Evolutionary conservation across 1,140 invertebrate genomes (phyloP).

Genomic region (Magallana ariakensis): DNA sequence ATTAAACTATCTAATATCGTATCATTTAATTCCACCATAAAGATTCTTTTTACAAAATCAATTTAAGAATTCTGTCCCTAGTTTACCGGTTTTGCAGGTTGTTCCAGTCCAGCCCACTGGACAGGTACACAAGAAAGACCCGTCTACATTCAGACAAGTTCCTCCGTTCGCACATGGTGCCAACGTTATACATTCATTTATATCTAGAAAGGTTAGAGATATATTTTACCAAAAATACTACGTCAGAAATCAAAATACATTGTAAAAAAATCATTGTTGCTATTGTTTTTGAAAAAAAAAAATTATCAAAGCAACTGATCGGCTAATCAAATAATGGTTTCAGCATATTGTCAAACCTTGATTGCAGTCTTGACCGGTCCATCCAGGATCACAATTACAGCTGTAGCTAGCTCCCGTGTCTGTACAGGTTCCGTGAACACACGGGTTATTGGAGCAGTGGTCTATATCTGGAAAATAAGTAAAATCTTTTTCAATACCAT

Average conservation of each 20-base stretch:
- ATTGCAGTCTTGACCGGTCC: conserved; percentile 20
- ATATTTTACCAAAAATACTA: background rate
- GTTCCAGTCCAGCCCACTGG: background rate
- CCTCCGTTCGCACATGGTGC: conserved; percentile 48
- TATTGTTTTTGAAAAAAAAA: no score
- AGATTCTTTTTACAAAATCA: no score
- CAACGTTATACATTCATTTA: conserved; percentile 39
- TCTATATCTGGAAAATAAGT: background rate
- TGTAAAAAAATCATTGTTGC: no score
- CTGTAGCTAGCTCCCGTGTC: background rate
- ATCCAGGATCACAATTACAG: conserved; percentile 39
- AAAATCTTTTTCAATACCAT: no score
- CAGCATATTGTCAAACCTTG: background rate
- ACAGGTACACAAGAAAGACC: conserved; percentile 41
- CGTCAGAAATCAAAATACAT: background rate
- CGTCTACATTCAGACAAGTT: conserved; percentile 37
- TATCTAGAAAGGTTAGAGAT: background rate
- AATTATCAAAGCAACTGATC: background rate
- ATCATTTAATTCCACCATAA: background rate
- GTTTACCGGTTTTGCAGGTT: background rate
- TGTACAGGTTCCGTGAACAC: conserved; percentile 42
- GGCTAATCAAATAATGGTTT: background rate
- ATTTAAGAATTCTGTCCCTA: no score
- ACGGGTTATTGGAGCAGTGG: background rate
- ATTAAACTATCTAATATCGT: no score